Conservation (phyloP, 2,888 invertebrate genomes). For the Stramonita haemastoma region DNA sequence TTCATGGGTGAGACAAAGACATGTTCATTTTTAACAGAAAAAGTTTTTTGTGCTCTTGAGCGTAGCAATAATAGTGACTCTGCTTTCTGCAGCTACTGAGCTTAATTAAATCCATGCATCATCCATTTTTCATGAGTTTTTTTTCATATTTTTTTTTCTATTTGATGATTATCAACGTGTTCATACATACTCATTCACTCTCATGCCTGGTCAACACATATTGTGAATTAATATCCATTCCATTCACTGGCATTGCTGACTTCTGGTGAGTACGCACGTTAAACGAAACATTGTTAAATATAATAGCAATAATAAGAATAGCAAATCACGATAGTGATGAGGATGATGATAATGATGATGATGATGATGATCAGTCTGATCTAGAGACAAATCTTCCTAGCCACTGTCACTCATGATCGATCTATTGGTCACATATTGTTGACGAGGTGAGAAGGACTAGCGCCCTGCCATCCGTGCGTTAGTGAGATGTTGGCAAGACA, state of each 20-base stretch:
- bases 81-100: conserved; percentile 6
- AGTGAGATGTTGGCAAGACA: conserved; percentile 11
- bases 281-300: too few relatives aligned
- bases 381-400: neutral
- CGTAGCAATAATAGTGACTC: neutral
- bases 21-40: neutral
- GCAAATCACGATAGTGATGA: neutral
- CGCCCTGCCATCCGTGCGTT: neutral
- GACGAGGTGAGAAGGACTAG: too few relatives aligned
- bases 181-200: too few relatives aligned
- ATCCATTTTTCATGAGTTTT: neutral
- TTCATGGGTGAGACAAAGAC: neutral
- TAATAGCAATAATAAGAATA: too few relatives aligned
- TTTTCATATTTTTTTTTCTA: too few relatives aligned
- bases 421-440: neutral
- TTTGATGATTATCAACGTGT: too few relatives aligned
- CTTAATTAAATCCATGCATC: neutral
- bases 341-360: neutral
- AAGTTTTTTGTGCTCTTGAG: neutral
- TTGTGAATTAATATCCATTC: too few relatives aligned
- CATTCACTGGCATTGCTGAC: too few relatives aligned
- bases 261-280: too few relatives aligned
- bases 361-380: neutral
- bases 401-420: neutral
- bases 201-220: too few relatives aligned